Percentiles rank a stretch among this genome's conserved stretches.
Conservation (phyloP, 2,113 vertebrate genomes). For the Ptilonorhynchus violaceus region DNA sequence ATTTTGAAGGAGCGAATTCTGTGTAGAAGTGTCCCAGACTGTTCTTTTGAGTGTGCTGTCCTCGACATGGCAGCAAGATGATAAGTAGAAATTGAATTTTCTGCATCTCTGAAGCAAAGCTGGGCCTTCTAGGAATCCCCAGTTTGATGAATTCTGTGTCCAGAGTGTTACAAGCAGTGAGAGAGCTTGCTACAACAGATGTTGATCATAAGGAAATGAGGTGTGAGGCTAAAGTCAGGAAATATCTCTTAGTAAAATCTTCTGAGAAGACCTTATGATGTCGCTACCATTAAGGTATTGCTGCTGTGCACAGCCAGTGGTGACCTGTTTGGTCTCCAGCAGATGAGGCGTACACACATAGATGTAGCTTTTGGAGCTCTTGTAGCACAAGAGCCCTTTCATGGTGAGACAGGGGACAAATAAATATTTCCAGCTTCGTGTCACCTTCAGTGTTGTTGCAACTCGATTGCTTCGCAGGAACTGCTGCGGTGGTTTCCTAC, state of each 20-base stretch:
- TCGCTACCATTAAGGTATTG: background rate
- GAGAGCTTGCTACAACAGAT: background rate
- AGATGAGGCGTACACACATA: fast-evolving
- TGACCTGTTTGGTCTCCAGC: background rate
- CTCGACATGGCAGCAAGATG: background rate
- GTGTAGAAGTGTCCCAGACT: background rate
- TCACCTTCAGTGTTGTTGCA: background rate
- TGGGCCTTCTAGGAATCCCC: background rate
- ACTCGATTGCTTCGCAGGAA: background rate
- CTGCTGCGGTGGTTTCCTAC: background rate
- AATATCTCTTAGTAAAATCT: background rate
- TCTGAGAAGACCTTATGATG: fast-evolving
- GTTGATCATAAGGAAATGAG: background rate
- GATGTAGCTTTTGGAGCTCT: background rate
- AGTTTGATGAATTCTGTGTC: background rate
- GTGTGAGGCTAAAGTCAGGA: background rate
- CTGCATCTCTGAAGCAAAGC: background rate
- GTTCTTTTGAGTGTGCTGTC: background rate
- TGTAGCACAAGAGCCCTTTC: background rate
- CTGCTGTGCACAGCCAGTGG: background rate
- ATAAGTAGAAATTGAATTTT: background rate
- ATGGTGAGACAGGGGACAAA: background rate
- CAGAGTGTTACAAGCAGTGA: background rate
- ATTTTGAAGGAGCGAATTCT: background rate
- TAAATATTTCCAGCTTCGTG: background rate